Evolutionary conservation across 2,797 vertebrate species (phyloP).

Genomic region (Lutjanus campechanus): DNA sequence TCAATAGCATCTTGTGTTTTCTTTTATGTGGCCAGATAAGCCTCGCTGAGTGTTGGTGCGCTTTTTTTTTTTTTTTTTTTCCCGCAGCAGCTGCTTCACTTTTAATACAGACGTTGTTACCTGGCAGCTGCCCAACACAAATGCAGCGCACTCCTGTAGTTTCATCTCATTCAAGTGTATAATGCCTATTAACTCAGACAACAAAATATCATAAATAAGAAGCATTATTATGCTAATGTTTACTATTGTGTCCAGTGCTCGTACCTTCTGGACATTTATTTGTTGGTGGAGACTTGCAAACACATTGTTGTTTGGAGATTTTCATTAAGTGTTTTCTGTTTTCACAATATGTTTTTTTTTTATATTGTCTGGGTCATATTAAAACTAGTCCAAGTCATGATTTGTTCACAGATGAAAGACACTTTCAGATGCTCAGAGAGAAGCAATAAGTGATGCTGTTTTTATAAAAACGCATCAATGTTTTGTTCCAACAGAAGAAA

Average conservation of each 20-base stretch:
- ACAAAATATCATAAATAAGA: slow-evolving; percentile 3
- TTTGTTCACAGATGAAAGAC: neutral
- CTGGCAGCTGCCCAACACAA: slow-evolving; percentile 33
- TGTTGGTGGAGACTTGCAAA: slow-evolving; percentile 16
- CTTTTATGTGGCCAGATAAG: slow-evolving; percentile 26
- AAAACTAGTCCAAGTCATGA: neutral
- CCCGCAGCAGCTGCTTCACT: slow-evolving; percentile 1
- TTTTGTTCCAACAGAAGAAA: neutral
- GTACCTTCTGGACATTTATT: slow-evolving; percentile 4
- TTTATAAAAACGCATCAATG: neutral
- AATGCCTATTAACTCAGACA: slow-evolving; percentile 20
- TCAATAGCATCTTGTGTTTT: slow-evolving; percentile 35
- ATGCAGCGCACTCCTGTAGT: neutral
- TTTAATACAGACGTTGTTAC: slow-evolving; percentile 6
- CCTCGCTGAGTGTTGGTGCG: neutral
- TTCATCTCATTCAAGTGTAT: slow-evolving; percentile 6
- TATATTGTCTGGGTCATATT: neutral
- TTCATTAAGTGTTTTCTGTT: slow-evolving; percentile 10
- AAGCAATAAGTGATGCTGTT: neutral
- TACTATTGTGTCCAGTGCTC: slow-evolving; percentile 10
- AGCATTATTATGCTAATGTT: slow-evolving; percentile 49
- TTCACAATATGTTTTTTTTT: neutral
- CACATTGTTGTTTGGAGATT: neutral
- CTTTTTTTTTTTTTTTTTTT: slow-evolving; percentile 13
- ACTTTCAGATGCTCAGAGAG: neutral